Percentiles rank a stretch among this genome's conserved stretches.
phyloP scores from a whole-genome alignment of 1,140 invertebrate species.

The Lamellibrachia luymesi region DNA sequence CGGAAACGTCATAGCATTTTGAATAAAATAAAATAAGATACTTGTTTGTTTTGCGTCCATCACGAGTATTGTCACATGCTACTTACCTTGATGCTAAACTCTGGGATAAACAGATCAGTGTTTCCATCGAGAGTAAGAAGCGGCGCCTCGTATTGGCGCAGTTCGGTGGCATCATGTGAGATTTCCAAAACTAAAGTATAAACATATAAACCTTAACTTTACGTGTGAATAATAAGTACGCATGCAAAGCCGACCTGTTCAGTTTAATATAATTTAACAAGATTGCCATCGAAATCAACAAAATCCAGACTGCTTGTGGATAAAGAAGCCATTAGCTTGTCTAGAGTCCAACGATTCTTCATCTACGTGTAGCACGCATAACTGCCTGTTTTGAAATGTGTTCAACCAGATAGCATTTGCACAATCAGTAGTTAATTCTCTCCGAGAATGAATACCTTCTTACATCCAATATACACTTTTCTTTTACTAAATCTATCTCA shows the following conservation, averaged over 20 bases:
- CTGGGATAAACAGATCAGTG: slow-evolving; percentile 14
- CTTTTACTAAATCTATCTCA: no score
- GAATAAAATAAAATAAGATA: background rate
- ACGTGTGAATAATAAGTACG: background rate
- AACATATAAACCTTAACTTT: background rate
- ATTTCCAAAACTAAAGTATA: slow-evolving; percentile 15
- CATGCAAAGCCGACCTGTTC: background rate
- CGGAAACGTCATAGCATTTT: background rate
- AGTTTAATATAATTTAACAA: background rate
- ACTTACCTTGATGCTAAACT: slow-evolving; percentile 9
- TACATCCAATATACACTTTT: no score
- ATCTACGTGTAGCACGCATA: no score
- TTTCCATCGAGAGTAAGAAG: slow-evolving; percentile 1
- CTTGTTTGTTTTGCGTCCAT: background rate
- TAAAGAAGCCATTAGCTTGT: background rate
- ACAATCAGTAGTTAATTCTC: no score
- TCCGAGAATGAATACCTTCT: no score
- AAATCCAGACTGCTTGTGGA: background rate
- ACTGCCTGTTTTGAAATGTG: no score
- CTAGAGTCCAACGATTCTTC: background rate
- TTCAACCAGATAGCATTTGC: no score
- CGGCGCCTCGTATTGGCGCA: background rate
- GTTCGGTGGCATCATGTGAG: background rate
- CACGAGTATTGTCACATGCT: background rate
- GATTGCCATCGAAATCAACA: background rate